Conservation (phyloP, 2,888 invertebrate species). For the Lasiommata megera region DNA sequence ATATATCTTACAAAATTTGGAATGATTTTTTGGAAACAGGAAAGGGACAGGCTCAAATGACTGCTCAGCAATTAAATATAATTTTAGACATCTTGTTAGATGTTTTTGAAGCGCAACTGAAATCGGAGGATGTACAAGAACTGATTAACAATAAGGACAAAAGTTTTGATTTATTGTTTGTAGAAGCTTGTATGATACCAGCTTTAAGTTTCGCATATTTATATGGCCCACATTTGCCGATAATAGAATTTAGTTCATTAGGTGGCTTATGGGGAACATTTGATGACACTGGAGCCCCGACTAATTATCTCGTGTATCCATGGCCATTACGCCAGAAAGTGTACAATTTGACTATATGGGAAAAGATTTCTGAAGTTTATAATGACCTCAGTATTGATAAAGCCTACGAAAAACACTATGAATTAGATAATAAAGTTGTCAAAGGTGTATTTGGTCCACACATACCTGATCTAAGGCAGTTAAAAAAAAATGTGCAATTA, state of each 20-base stretch:
- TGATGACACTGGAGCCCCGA: slow-evolving; percentile 38
- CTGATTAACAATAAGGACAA: slow-evolving; percentile 29
- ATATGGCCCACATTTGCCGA: slow-evolving; percentile 48
- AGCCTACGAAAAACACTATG: slow-evolving; percentile 14
- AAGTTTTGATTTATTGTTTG: slow-evolving; percentile 46
- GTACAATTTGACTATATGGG: slow-evolving; percentile 35
- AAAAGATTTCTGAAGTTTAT: slow-evolving; percentile 33
- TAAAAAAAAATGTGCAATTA: slow-evolving; percentile 43
- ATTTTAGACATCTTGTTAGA: slow-evolving; percentile 14
- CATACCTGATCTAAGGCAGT: slow-evolving; percentile 33
- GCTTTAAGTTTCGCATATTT: slow-evolving; percentile 42
- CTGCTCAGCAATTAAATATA: slow-evolving; percentile 17
- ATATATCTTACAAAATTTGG: slow-evolving; percentile 45
- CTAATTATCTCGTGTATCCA: slow-evolving; percentile 44
- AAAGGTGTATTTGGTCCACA: slow-evolving; percentile 32
- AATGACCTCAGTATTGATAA: slow-evolving; percentile 16
- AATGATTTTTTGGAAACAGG: slow-evolving; percentile 19
- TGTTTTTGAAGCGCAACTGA: slow-evolving; percentile 31
- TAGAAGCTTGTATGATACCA: slow-evolving; percentile 42
- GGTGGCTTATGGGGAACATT: slow-evolving; percentile 35
- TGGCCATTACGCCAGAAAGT: slow-evolving; percentile 26
- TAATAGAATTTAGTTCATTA: slow-evolving; percentile 51
- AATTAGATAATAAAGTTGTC: slow-evolving; percentile 31
- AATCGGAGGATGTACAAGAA: slow-evolving; percentile 29
- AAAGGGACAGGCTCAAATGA: slow-evolving; percentile 23